Evolutionary conservation across 2,888 invertebrate genomes (phyloP), one percentile per base, ranked within the genome.

Genomic region (Drosophila robusta): DNA sequence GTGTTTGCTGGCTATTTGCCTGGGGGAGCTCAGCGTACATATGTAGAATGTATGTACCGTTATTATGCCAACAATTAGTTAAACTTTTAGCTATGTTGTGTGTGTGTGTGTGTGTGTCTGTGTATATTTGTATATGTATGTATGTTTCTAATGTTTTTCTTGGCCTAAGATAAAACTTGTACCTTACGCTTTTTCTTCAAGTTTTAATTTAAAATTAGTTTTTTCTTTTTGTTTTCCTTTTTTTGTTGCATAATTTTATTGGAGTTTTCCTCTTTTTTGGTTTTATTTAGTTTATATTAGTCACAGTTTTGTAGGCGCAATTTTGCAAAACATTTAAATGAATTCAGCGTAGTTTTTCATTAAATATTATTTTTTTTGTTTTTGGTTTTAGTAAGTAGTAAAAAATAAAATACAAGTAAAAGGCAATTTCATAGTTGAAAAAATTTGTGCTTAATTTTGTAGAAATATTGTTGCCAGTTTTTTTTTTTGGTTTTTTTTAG

Each of bases 11-110:
- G 66, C 51, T 39, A 34, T 65, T 38, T 36, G 51, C 55, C 44
- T 65, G 42, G 34, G 24, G 29, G 34, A 75, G 69, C 56, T 68
- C 46, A 61, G 74, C 67, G 61, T 89, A 89, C 89, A 83, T 83
- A 83, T 83, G 89, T 83, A 83, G 84, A 83, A 83, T 89, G 89
- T 83, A 83, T 83, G 82, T 89, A 83, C 82, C 73, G 22, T 63
- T 49, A 29, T 49, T 26, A 65, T 45, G 52, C 29, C 74, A 65
- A 82, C 68, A 86, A 70, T 78, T 70, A 64, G 58, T 74, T 67
- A 58, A 38, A 63, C 36, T 50, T 18, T 36, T 47, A 46, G 12
- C 47, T 46, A 12, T 44, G n/a, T 26, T 51, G 22, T 45, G 18
- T 66, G 14, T 61, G 22, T 66, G 8, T 34, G 32, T 52, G 34